A percentile compares a stretch with the other conserved stretches of the same genome.
These are phyloP conservation scores for Dinothrombium tinctorium DNA, from an alignment of 1,140 invertebrate genomes.

Conservation along the genomic window DNA sequence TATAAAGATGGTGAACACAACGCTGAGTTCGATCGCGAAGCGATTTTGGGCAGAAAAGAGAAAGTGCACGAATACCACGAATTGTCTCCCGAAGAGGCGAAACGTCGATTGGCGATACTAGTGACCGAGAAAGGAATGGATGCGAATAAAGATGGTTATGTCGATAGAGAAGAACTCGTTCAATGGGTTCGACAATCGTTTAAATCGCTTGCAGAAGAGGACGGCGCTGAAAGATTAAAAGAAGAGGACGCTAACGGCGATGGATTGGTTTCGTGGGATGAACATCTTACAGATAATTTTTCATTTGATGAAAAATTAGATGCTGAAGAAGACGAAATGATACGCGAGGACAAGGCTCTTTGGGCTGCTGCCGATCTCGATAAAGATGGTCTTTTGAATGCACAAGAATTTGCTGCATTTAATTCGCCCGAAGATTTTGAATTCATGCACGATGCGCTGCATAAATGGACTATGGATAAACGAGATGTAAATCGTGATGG, in stretches of 20 bases:
- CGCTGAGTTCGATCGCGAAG: slow-evolving; percentile 10
- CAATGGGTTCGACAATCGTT: slow-evolving; percentile 84
- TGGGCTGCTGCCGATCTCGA: slow-evolving; percentile 67
- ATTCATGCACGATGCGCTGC: slow-evolving; percentile 44
- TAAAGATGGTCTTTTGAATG: slow-evolving; percentile 47
- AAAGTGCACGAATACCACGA: slow-evolving; percentile 79
- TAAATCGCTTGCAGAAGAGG: slow-evolving; percentile 64
- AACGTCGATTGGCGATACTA: slow-evolving; percentile 44
- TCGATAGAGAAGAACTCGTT: slow-evolving; percentile 58
- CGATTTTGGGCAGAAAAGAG: slow-evolving; percentile 49
- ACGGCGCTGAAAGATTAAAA: slow-evolving; percentile 56
- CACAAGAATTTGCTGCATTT: slow-evolving; percentile 63
- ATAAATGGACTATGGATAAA: slow-evolving; percentile 13
- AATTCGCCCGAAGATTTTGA: slow-evolving; percentile 79
- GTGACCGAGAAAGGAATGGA: slow-evolving; percentile 58
- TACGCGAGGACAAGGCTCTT: slow-evolving; percentile 51
- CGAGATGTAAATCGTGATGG: slow-evolving; percentile 15
- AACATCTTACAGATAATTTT: slow-evolving; percentile 53
- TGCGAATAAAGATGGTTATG: slow-evolving; percentile 42
- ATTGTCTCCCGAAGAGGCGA: slow-evolving; percentile 61
- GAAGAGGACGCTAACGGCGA: slow-evolving; percentile 41
- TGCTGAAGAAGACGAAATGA: slow-evolving; percentile 17
- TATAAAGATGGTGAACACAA: slow-evolving; percentile 1
- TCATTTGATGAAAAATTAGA: slow-evolving; percentile 30
- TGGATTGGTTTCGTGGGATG: slow-evolving; percentile 17